Base-by-base conservation (phyloP, 2,113 vertebrate genomes). In the Rostratula benghalensis region DNA sequence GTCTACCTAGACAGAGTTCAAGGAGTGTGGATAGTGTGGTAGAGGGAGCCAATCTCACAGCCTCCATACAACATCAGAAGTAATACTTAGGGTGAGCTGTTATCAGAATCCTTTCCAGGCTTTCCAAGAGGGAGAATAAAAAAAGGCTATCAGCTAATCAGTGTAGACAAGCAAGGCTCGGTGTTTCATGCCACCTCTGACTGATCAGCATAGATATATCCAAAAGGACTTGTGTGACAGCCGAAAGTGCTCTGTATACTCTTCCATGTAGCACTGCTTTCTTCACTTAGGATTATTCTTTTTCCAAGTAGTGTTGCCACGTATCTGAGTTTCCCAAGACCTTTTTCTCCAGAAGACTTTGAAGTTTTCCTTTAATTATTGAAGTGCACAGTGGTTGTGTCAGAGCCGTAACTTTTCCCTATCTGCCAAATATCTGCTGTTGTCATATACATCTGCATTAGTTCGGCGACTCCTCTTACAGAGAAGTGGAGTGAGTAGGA, bases 251-350 rank as follows among this genome's bases (percentile, higher is more conserved):
- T 84, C 33, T 45, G 15, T 59, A 17, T 7, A 3, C 2, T 68
- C 13, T 10, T 69, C 20, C 3, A 0, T 45, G 10, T 48, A 74
- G n/a, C 1, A 1, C 2, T 70, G 6, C 4, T 45, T 75, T 3
- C 9, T 82, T 76, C 53, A n/a, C 12, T 31, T 0, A 4, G 6
- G 17, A 25, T 56, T 82, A 8, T 4, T 50, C 16, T 71, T 87
- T 71, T 37, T 70, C 10, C 48, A 82, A 30, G 33, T 2, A n/a
- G 20, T 37, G 17, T 39, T 71, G 7, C 60, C 17, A 27, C 3
- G 1, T 31, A 3, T 41, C 37, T 61, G 48, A 80, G 15, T 54
- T 92, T 94, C 60, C n/a, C 64, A 91, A 91, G 46, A 84, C 14
- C 22, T 65, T 77, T 74, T 33, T 76, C 9, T 8, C 15, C 2